Conservation (phyloP, 2,888 invertebrate species). For the Hartigia nigra region DNA sequence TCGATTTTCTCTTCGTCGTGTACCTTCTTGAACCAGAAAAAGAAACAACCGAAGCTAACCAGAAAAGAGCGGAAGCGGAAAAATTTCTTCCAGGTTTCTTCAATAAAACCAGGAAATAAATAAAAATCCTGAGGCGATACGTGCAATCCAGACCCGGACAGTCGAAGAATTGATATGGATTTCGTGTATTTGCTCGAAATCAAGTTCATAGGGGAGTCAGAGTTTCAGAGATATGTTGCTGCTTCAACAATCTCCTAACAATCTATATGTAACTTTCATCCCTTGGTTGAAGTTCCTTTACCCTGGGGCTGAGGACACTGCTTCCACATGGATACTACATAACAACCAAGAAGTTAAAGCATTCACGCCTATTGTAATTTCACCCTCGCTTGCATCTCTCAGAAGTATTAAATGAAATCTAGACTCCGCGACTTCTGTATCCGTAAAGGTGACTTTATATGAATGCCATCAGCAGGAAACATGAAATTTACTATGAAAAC, state of each 20-base stretch:
- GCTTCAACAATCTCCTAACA: constrained; percentile 34
- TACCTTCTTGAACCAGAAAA: neutral
- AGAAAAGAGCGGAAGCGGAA: neutral
- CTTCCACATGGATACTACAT: neutral
- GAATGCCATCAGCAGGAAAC: neutral
- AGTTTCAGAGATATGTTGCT: constrained; percentile 40
- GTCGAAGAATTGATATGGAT: neutral
- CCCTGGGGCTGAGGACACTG: neutral
- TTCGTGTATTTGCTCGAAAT: neutral
- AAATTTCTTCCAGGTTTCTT: neutral
- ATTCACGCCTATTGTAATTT: constrained; percentile 30
- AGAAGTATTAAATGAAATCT: constrained; percentile 35
- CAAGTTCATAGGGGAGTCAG: constrained; percentile 23
- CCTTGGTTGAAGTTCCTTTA: neutral
- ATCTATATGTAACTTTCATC: constrained; percentile 34
- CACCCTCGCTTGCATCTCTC: constrained; percentile 18
- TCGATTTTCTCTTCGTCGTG: neutral
- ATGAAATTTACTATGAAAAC: neutral
- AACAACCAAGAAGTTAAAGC: constrained; percentile 23
- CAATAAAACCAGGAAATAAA: neutral
- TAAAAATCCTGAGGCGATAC: neutral
- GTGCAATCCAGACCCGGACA: neutral
- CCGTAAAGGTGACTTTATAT: neutral
- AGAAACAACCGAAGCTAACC: too few relatives aligned
- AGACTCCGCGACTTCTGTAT: neutral